These are phyloP conservation scores for Mirza zaza DNA, from an alignment of 2,113 vertebrate genomes.

Conservation along the genomic window DNA sequence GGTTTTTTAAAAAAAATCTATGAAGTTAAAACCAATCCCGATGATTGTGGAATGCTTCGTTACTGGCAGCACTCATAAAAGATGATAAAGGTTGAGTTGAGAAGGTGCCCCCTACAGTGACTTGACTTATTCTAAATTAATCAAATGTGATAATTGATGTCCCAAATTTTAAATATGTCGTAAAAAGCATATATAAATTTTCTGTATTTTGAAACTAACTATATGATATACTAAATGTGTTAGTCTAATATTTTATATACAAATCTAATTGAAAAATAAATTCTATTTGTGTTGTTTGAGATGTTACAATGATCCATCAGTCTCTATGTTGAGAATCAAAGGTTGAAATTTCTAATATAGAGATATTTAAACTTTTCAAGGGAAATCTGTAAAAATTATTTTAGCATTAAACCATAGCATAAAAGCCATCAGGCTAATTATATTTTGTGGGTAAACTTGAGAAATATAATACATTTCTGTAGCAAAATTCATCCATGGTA, in stretches of 20 bases:
- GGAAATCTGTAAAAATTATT: not conserved
- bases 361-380: not conserved
- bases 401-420: not conserved
- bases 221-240: not conserved
- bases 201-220: not conserved
- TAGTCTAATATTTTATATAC: not conserved
- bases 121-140: not conserved
- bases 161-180: not conserved
- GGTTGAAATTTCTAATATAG: not conserved
- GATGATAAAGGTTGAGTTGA: not conserved
- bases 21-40: not conserved
- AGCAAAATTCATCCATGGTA: not conserved
- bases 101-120: not conserved
- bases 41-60: not conserved
- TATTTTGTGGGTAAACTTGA: not conserved
- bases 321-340: not conserved
- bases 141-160: not conserved
- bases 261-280: not conserved
- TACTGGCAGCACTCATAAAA: not conserved
- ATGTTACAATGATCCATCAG: not conserved
- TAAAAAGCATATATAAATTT: not conserved
- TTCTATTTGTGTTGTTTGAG: not conserved
- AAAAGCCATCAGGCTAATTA: not conserved
- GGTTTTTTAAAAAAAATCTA: not conserved
- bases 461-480: not conserved